phyloP scores from a whole-genome alignment of 1,140 invertebrate species.

The Sesamia nonagrioides region DNA sequence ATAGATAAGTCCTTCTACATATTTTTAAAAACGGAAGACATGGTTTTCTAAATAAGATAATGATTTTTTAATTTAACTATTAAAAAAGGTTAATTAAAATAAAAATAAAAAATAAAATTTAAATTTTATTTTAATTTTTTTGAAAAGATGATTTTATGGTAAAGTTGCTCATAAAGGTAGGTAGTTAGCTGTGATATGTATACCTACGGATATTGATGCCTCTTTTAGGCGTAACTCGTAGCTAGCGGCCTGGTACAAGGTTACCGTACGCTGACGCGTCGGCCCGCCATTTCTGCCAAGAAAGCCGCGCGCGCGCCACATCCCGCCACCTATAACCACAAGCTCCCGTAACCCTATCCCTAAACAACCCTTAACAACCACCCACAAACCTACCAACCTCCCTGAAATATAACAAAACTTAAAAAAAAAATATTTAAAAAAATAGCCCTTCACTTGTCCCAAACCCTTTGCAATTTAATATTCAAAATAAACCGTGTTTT shows the following conservation, averaged over 20 bases:
- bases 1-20: background rate
- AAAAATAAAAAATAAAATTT: background rate
- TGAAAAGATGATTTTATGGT: background rate
- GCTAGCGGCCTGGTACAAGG: conserved; percentile 67
- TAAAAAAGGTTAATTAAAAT: background rate
- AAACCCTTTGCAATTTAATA: conserved; percentile 9
- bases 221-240: conserved; percentile 68
- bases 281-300: conserved; percentile 67
- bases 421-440: background rate
- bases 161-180: background rate
- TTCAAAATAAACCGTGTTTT: conserved; percentile 26
- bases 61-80: background rate
- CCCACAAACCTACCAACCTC: background rate
- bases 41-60: background rate
- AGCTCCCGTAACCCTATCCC: conserved; percentile 45
- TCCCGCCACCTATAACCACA: conserved; percentile 39
- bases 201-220: conserved; percentile 52
- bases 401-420: background rate
- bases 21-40: background rate
- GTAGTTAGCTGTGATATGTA: conserved; percentile 44
- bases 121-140: background rate
- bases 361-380: conserved; percentile 39
- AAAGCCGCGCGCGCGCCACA: conserved; percentile 58
- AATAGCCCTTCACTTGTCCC: background rate
- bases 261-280: conserved; percentile 54